A percentile compares a stretch with the other conserved stretches of the same genome.
Evolutionary conservation across 2,797 vertebrate species (phyloP).

Genomic region (Clarias platycephalus): DNA sequence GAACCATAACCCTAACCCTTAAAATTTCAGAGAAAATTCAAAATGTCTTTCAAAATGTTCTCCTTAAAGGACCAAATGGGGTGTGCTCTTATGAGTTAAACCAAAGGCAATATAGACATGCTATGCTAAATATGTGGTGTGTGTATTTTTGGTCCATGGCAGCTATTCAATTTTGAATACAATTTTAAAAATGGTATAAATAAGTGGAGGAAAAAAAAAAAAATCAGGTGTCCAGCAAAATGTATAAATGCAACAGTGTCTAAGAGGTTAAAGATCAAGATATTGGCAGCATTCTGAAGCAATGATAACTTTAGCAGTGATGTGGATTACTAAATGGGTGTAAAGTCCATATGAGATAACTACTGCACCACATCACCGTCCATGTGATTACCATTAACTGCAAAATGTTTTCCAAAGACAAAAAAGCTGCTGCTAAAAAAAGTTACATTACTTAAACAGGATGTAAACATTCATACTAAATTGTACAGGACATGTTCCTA

Average conservation of each 20-base stretch:
- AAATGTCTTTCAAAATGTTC: no score
- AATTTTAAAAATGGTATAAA: neutral
- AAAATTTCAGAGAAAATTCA: no score
- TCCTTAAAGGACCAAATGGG: no score
- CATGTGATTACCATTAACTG: neutral
- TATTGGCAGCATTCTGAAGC: neutral
- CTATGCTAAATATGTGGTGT: neutral
- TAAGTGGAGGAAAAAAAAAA: neutral
- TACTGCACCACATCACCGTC: no score
- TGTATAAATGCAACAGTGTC: neutral
- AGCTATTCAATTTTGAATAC: neutral
- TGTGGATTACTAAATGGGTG: conserved; percentile 12
- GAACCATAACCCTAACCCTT: neutral
- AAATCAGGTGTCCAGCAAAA: neutral
- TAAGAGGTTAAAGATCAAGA: neutral
- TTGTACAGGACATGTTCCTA: neutral
- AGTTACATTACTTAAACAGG: neutral
- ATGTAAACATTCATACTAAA: neutral
- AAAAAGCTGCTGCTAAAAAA: neutral
- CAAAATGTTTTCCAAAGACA: neutral
- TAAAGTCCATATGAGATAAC: conserved; percentile 20
- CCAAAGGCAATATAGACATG: neutral
- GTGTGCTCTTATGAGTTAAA: no score
- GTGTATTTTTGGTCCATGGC: neutral
- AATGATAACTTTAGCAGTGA: neutral